Evolutionary conservation across 2,113 vertebrate species (phyloP).

Genomic region (Protobothrops flavoviridis): DNA sequence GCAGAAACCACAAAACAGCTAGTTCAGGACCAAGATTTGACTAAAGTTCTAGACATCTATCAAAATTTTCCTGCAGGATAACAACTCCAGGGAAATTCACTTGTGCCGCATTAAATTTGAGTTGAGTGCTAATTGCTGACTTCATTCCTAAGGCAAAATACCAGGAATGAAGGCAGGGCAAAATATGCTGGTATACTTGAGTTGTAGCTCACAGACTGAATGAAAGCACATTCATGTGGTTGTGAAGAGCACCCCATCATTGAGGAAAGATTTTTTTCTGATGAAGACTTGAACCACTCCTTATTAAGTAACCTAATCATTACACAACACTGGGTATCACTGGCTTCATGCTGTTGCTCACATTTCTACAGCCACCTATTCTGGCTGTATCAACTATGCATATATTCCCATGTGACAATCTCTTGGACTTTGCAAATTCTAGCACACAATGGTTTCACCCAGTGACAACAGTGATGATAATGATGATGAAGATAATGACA

Average conservation of each 20-base stretch:
- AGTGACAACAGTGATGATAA: background rate
- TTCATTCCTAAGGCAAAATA: background rate
- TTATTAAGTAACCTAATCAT: background rate
- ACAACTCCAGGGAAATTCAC: background rate
- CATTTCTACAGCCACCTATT: background rate
- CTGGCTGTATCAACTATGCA: background rate
- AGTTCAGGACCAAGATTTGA: background rate
- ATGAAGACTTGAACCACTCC: background rate
- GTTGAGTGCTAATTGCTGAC: background rate
- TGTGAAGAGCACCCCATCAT: background rate
- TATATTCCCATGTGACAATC: background rate
- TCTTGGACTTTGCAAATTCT: background rate
- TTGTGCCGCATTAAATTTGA: background rate
- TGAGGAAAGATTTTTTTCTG: background rate
- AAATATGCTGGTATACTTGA: background rate
- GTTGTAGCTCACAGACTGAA: background rate
- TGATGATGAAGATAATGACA: background rate
- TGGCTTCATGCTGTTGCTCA: background rate
- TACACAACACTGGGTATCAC: background rate
- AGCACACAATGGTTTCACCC: background rate
- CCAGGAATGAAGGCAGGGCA: background rate
- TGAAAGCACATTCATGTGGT: background rate
- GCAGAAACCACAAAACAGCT: background rate
- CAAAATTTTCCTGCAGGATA: background rate
- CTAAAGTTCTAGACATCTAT: background rate